phyloP scores from a whole-genome alignment of 2,797 vertebrate species.

The Gadopsis marmoratus region DNA sequence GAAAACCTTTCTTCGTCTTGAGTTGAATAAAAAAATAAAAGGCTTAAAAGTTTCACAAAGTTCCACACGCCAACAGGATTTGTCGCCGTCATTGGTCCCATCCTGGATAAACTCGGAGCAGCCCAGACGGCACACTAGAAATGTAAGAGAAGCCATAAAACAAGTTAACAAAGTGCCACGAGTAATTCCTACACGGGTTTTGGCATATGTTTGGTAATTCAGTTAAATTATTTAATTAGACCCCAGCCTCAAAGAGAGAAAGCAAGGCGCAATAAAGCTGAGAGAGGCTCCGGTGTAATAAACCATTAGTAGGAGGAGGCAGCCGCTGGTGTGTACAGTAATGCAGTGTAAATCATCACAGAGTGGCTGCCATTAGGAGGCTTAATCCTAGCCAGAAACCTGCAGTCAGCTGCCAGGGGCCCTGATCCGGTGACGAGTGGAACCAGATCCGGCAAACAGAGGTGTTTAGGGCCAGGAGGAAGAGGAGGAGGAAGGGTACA shows the following conservation, averaged over 20 bases:
- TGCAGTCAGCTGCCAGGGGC: conserved; percentile 75
- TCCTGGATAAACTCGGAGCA: conserved; percentile 15
- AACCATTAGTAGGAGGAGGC: conserved; percentile 73
- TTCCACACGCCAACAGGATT: background rate
- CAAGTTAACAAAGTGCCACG: conserved; percentile 44
- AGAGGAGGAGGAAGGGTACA: conserved; percentile 38
- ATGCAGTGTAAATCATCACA: conserved; percentile 80
- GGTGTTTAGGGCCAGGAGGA: conserved; percentile 69
- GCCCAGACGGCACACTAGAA: conserved; percentile 9
- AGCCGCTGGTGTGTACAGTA: conserved; percentile 71
- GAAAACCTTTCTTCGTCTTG: background rate
- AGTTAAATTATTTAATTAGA: conserved; percentile 70
- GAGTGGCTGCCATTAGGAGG: conserved; percentile 74
- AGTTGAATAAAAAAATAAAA: background rate
- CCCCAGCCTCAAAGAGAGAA: conserved; percentile 55
- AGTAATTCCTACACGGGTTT: conserved; percentile 57
- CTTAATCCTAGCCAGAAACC: conserved; percentile 73
- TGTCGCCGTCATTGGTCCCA: background rate
- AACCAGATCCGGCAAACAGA: conserved; percentile 75
- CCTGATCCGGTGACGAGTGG: conserved; percentile 70
- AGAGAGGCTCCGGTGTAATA: conserved; percentile 66
- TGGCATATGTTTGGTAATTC: conserved; percentile 69
- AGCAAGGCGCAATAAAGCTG: conserved; percentile 60
- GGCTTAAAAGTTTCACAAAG: background rate
- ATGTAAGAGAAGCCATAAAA: conserved; percentile 54